These are phyloP conservation scores for Ricordea florida DNA, from an alignment of 92 coral and sea anemone species.

Conservation along the genomic window DNA sequence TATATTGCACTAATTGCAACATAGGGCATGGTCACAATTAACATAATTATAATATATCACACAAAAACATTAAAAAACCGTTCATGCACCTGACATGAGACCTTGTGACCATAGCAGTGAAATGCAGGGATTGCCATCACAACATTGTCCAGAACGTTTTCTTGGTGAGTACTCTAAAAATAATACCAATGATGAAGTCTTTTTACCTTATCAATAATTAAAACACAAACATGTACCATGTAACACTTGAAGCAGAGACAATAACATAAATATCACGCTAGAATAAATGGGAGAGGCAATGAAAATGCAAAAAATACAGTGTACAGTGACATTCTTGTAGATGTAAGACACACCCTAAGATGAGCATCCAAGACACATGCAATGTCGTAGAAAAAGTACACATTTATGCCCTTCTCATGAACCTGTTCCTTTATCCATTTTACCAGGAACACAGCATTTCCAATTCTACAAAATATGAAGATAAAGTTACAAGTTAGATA, in stretches of 20 bases:
- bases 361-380: slow-evolving; percentile 56
- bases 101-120: slow-evolving; percentile 64
- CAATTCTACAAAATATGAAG: slow-evolving; percentile 48
- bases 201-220: not conserved
- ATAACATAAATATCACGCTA: too few relatives aligned
- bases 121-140: slow-evolving; percentile 47
- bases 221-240: not conserved
- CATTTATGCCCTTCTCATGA: not conserved
- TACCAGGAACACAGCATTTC: slow-evolving; percentile 56
- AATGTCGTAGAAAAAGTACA: slow-evolving; percentile 55
- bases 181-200: not conserved
- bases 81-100: slow-evolving; percentile 42
- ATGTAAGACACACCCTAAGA: slow-evolving; percentile 42
- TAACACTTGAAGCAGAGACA: too few relatives aligned
- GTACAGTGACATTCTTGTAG: too few relatives aligned
- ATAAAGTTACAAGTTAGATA: too few relatives aligned
- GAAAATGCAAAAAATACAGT: too few relatives aligned
- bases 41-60: not conserved
- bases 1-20: too few relatives aligned
- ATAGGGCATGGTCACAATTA: too few relatives aligned
- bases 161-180: slow-evolving; percentile 22
- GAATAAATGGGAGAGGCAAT: too few relatives aligned
- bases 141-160: slow-evolving; percentile 34
- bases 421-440: slow-evolving; percentile 35
- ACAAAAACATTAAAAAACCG: not conserved